A percentile compares a stretch with the other conserved stretches of the same genome.
Conservation (phyloP, 2,888 invertebrate species). For the Platerodrilus igneus region DNA sequence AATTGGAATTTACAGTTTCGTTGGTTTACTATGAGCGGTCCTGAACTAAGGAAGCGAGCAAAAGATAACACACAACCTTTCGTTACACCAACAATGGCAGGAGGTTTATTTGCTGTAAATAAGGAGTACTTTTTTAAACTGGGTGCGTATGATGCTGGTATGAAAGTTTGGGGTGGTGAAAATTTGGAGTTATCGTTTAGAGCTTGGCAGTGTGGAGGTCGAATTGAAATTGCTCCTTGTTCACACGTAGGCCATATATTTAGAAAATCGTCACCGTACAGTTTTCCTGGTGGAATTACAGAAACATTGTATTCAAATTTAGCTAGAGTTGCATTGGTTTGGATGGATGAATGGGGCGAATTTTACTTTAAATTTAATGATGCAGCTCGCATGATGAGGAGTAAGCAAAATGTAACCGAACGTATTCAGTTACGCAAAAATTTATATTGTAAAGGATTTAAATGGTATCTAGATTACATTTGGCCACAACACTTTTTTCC, state of each 20-base stretch:
- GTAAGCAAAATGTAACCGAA: slow-evolving; percentile 58
- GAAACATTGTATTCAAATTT: slow-evolving; percentile 87
- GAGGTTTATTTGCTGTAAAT: slow-evolving; percentile 87
- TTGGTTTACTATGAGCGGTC: slow-evolving; percentile 72
- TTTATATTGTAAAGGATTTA: slow-evolving; percentile 72
- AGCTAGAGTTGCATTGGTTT: slow-evolving; percentile 89
- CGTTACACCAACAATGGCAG: slow-evolving; percentile 88
- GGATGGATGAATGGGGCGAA: slow-evolving; percentile 97
- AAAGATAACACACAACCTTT: slow-evolving; percentile 64
- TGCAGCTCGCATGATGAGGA: slow-evolving; percentile 57
- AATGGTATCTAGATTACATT: slow-evolving; percentile 89
- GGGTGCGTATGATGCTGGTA: slow-evolving; percentile 68
- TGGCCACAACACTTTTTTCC: slow-evolving; percentile 98
- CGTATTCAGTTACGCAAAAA: slow-evolving; percentile 57
- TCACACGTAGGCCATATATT: slow-evolving; percentile 93
- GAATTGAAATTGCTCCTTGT: slow-evolving; percentile 86
- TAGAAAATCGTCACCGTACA: slow-evolving; percentile 88
- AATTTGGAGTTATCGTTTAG: slow-evolving; percentile 95
- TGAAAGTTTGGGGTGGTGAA: slow-evolving; percentile 97
- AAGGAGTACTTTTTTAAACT: slow-evolving; percentile 80
- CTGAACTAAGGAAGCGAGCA: slow-evolving; percentile 58
- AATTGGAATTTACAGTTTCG: slow-evolving; percentile 93
- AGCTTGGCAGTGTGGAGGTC: slow-evolving; percentile 93
- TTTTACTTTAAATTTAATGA: slow-evolving; percentile 86
- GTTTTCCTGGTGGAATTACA: slow-evolving; percentile 87